Evolutionary conservation across 2,113 vertebrate species (phyloP).

Genomic region (Plotosus lineatus): DNA sequence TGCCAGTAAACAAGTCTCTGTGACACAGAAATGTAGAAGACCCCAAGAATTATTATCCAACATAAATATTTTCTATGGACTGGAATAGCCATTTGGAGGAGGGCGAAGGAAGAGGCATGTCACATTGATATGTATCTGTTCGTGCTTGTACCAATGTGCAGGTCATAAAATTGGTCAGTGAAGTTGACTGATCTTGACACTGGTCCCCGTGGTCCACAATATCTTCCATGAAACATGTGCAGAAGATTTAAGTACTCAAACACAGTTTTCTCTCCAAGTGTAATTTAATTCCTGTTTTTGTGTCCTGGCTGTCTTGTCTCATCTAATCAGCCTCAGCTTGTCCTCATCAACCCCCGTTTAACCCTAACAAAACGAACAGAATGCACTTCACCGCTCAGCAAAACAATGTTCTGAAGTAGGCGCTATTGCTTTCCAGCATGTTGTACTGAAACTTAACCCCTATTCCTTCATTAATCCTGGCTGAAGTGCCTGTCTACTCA

Average conservation of each 20-base stretch:
- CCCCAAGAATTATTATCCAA: neutral
- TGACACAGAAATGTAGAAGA: neutral
- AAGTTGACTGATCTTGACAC: conserved; percentile 71
- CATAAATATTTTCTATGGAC: neutral
- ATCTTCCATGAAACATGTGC: conserved; percentile 71
- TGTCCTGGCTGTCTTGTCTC: conserved; percentile 58
- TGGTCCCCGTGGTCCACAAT: conserved; percentile 62
- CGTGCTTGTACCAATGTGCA: conserved; percentile 9
- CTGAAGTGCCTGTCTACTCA: conserved; percentile 34
- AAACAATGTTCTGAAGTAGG: conserved; percentile 10
- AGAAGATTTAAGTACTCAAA: conserved; percentile 66
- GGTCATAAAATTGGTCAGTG: conserved; percentile 56
- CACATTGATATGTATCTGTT: conserved; percentile 20
- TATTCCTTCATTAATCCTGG: conserved; percentile 53
- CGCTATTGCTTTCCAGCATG: conserved; percentile 28
- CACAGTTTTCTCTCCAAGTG: conserved; percentile 60
- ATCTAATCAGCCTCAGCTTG: conserved; percentile 55
- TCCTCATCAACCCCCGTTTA: conserved; percentile 49
- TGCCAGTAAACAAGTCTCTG: neutral
- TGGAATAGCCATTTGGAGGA: neutral
- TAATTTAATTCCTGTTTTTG: conserved; percentile 60
- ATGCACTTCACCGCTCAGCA: conserved; percentile 21
- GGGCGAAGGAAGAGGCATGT: neutral
- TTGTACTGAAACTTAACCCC: conserved; percentile 40
- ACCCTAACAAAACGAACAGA: conserved; percentile 27